Percentiles rank a stretch among this genome's conserved stretches.
Conservation (phyloP, 2,888 invertebrate species). For the Drosophila prolongata region DNA sequence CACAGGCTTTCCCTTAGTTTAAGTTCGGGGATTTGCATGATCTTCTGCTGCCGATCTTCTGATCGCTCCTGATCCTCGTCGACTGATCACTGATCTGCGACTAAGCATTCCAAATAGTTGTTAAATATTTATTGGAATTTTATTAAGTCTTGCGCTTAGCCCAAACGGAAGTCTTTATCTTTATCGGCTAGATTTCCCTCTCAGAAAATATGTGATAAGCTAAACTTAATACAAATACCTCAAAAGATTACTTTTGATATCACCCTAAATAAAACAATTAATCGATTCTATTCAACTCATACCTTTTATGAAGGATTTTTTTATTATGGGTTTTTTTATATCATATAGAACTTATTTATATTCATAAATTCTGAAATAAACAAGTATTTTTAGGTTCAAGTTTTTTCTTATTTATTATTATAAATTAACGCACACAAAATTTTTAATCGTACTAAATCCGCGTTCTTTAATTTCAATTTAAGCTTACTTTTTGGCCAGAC, state of each 20-base stretch:
- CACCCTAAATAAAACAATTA: too few relatives aligned
- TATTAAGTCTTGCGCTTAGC: constrained; percentile 66
- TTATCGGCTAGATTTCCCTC: too few relatives aligned
- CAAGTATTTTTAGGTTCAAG: too few relatives aligned
- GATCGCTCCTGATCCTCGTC: constrained; percentile 25
- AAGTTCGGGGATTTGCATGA: constrained; percentile 53
- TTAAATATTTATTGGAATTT: constrained; percentile 75
- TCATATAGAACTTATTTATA: too few relatives aligned
- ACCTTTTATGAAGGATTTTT: too few relatives aligned
- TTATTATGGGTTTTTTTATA: not conserved
- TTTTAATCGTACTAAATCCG: constrained; percentile 50
- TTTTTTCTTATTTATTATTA: not conserved
- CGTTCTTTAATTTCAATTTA: constrained; percentile 71
- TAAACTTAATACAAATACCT: too few relatives aligned
- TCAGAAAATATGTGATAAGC: too few relatives aligned
- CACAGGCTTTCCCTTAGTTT: constrained; percentile 51
- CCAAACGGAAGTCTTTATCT: constrained; percentile 27
- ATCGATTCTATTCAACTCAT: too few relatives aligned
- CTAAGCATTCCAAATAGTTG: constrained; percentile 61
- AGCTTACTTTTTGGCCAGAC: constrained; percentile 41
- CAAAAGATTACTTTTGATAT: too few relatives aligned
- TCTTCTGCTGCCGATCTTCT: constrained; percentile 10
- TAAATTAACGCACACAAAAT: not conserved
- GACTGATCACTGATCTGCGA: constrained; percentile 38
- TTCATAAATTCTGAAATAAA: too few relatives aligned